Evolutionary conservation across 1,140 invertebrate species (phyloP), one percentile per base, ranked within the genome.

Genomic region (Mactra quadrangularis): DNA sequence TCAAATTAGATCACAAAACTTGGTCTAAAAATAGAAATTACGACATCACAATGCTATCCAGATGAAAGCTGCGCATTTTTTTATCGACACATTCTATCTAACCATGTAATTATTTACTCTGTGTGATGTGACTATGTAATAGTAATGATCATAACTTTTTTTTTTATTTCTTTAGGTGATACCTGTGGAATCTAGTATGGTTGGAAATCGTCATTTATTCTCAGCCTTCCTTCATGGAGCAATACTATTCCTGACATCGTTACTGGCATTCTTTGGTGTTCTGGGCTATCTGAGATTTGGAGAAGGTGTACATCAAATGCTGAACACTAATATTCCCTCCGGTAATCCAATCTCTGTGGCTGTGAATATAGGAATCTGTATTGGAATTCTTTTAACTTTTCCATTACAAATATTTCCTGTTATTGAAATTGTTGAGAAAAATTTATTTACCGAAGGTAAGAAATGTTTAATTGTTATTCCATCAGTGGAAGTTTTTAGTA

Each of bases 101-200:
- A n/a, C n/a, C n/a, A n/a, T n/a, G n/a, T n/a, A n/a, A n/a, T n/a
- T n/a, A 41, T 41, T 41, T 41, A 7, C 38, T 41, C 15, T 41
- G 38, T 41, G 38, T 15, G 6, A 7, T 7, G 6, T 41, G 15
- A 7, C 38, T 41, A 15, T 41, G 15, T 41, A 41, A 41, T 41
- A 7, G 38, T 7, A 41, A 41, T 41, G 38, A 41, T 41, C 6
- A n/a, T n/a, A n/a, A n/a, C n/a, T n/a, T 15, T 17, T 35, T 64
- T 50, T 41, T 68, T 70, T 66, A 15, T 82, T 19, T 33, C 82
- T 78, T 9, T 71, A 92, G 91, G 86, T 92, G n/a, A 87, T 92
- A 33, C 91, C 92, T 22, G 91, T 92, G 31, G 90, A 92, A 55
- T 89, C 89, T 0, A 92, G 92, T 78, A 92, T 92, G 92, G 89